Percentiles rank a stretch among this genome's conserved stretches.
Conservation (phyloP, 2,888 invertebrate genomes). For the Drosophila aldrichi region DNA sequence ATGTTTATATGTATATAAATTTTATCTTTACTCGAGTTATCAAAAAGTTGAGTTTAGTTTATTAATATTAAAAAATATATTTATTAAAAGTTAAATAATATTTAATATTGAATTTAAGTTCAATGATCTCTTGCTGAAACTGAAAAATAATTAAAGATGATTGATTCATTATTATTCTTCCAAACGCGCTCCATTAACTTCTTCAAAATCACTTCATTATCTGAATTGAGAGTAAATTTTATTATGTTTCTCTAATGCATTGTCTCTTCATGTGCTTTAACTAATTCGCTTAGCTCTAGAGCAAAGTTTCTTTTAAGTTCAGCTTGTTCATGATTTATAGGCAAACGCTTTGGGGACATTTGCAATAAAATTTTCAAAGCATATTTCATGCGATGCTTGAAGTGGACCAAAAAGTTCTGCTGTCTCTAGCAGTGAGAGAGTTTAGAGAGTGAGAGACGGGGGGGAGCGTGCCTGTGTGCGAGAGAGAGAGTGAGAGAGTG, state of each 20-base stretch:
- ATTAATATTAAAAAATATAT: too few species aligned
- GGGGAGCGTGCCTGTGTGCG: neutral
- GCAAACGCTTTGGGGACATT: constrained; percentile 52
- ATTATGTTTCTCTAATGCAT: neutral
- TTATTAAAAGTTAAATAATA: too few species aligned
- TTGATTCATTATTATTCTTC: neutral
- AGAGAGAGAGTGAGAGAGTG: neutral
- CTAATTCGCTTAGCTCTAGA: neutral
- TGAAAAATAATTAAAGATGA: neutral
- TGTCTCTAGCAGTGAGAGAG: neutral
- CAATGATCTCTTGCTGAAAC: neutral
- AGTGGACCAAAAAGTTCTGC: constrained; percentile 41
- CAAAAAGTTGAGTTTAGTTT: too few species aligned
- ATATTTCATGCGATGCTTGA: constrained; percentile 60
- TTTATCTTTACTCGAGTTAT: too few species aligned
- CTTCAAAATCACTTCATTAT: neutral
- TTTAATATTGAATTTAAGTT: too few species aligned
- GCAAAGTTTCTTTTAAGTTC: constrained; percentile 3
- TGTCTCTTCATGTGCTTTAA: constrained; percentile 1
- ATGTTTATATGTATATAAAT: neutral
- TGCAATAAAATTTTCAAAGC: constrained; percentile 57
- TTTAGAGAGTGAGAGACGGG: too few species aligned
- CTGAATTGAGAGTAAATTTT: neutral
- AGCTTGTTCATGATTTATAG: constrained; percentile 44
- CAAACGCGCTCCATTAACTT: neutral